Base-by-base conservation (phyloP, 1,140 invertebrate genomes). In the Bathynomus jamesi region DNA sequence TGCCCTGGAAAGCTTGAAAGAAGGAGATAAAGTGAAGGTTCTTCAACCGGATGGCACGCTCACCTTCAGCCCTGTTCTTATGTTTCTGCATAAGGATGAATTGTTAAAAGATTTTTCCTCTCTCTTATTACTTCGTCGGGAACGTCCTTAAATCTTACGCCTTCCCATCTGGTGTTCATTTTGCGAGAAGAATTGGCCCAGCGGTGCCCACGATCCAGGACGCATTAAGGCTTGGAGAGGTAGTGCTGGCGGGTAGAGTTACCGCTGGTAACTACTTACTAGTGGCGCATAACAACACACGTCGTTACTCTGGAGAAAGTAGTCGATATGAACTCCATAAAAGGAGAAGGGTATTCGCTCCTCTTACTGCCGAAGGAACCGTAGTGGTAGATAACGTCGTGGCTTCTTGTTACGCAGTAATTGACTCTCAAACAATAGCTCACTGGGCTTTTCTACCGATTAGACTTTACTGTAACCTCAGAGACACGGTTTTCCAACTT, bases 381-480 rank as follows among this genome's bases (percentile, higher is more conserved):
- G 83, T 99, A 11, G 85, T 99, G 28, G 92, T 98, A 0, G 89
- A 99, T 81, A 90, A 90, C 72, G 89, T 96, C 3, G 86, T 95
- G 0, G 92, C 92, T 1, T 98, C 95, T 0, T 99, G 96, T 81
- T 99, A 98, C 83, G 96, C 96, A 0, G 84, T 94, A 10, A 86
- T 98, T 17, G 86, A 91, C 80, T 92, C 90, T 82, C 93, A 96
- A 77, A 81, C 82, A 8, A 73, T 97, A 63, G 95, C 94, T 4
- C 95, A 98, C 80, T 86, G 85, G 79, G 88, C 89, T 0, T 92
- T 96, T 80, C 83, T 88, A 4, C 95, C 95, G 0, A 82, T 94
- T 65, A 84, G 95, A 61, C 70, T 89, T 0, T 83, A 76, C 68
- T 71, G 40, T 29, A 71, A 69, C 29, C 67, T 76, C 84, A 75